Base-by-base conservation (phyloP, 2,888 invertebrate species). In the Volucella inanis region DNA sequence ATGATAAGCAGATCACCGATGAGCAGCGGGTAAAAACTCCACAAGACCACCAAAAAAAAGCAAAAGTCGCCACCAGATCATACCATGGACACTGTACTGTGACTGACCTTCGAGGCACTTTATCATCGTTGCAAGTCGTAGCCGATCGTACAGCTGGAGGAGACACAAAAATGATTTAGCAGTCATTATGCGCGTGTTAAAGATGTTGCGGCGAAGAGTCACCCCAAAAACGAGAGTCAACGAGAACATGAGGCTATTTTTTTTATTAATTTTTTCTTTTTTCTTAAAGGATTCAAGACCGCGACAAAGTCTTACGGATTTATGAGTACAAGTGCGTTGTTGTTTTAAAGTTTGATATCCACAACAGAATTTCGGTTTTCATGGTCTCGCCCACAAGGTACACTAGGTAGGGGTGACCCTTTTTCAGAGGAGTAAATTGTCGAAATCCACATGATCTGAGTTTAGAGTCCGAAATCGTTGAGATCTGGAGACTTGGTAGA, bases 181-280 rank as follows among this genome's bases (percentile, higher is more conserved):
- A 86, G 86, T 86, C 86, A 86, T 86, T 86, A 86, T 82, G 86
- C 74, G 82, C 86, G 82, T 86, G 86, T 86, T 86, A 81, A 86
- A 86, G 80, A 76, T 76, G 85, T 76, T 79, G 64, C 68, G 64
- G 49, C 54, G 70, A 80, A 61, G 70, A 79, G 75, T 84, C 84
- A 84, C 65, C 80, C 71, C 39, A 50, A 68, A 54, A 64, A 47
- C 41, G 31, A 31, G 31, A 31, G 31, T 31, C 31, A 75, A 43
- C 47, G 59, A 45, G 43, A 57, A 45, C 45, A 41, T 2, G 18
- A 54, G 45, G 15, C 14, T 38, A 15, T 43, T 54, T 62, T 14
- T 4, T 31, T 31, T 31, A 31, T 31, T 31, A 6, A 31, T 18
- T 70, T 59, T 22, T 41, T 3, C 18, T 49, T 15, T 67, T 57